These are phyloP conservation scores for Chrysochloris asiatica DNA, from an alignment of 2,113 vertebrate genomes.

Conservation along the genomic window DNA sequence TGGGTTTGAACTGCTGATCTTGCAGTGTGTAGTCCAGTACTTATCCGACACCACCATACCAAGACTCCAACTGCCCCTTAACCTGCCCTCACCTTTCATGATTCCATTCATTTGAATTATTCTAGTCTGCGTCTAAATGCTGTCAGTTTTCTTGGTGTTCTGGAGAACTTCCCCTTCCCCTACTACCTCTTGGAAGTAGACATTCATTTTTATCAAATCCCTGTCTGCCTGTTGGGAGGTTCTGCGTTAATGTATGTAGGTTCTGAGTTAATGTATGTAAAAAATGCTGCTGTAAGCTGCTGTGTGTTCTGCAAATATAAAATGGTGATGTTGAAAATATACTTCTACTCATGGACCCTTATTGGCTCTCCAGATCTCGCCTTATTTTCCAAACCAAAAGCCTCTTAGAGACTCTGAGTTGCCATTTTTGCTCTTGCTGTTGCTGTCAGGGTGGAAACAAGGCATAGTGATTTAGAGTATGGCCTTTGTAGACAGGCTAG, in stretches of 20 bases:
- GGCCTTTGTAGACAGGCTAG: neutral
- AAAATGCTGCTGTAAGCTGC: neutral
- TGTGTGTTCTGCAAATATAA: neutral
- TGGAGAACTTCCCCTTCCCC: neutral
- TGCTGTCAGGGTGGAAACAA: neutral
- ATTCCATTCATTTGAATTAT: neutral
- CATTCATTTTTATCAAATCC: neutral
- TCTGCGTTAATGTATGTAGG: neutral
- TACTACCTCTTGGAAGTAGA: neutral
- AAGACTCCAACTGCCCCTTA: too few species aligned
- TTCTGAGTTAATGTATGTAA: neutral
- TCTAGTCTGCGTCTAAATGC: neutral
- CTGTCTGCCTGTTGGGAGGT: neutral
- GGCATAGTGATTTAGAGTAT: neutral
- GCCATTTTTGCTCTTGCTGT: neutral
- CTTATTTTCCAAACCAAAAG: constrained; percentile 10
- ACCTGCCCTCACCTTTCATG: neutral
- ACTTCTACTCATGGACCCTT: neutral
- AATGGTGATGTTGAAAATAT: neutral
- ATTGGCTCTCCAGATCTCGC: neutral
- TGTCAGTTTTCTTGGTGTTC: neutral
- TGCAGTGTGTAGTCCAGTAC: too few species aligned
- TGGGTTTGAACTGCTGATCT: too few species aligned
- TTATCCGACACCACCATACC: too few species aligned
- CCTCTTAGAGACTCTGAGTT: neutral